A percentile compares a stretch with the other conserved stretches of the same genome.
phyloP scores from a whole-genome alignment of 2,888 invertebrate species.

The Lepidonotus clava region DNA sequence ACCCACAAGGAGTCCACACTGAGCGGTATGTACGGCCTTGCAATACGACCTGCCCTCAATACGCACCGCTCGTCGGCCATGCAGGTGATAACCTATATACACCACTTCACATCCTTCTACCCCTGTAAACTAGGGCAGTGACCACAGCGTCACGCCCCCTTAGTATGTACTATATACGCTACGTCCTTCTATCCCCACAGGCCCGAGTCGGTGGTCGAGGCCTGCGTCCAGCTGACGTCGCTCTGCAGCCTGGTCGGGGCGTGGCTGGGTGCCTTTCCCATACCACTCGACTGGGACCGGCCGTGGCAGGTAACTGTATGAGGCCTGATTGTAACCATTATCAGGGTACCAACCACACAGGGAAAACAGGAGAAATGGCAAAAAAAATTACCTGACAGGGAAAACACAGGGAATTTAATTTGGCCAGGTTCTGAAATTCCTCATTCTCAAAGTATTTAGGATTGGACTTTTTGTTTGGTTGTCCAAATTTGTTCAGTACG shows the following conservation, averaged over 20 bases:
- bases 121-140: neutral
- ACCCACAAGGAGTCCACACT: neutral
- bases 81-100: neutral
- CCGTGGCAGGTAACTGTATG: slow-evolving; percentile 92
- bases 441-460: no score
- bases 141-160: neutral
- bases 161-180: neutral
- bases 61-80: neutral
- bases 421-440: no score
- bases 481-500: no score
- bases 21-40: neutral
- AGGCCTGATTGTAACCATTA: no score
- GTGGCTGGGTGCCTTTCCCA: slow-evolving; percentile 91
- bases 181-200: neutral
- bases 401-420: no score
- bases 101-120: neutral
- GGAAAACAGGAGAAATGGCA: no score
- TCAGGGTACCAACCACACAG: no score
- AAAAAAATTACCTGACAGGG: no score
- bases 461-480: no score
- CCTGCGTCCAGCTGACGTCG: slow-evolving; percentile 52
- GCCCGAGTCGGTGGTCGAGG: slow-evolving; percentile 37
- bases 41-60: neutral
- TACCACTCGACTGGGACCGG: slow-evolving; percentile 94
- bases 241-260: slow-evolving; percentile 85